Base-by-base conservation (phyloP, 2,888 invertebrate genomes). In the Hirtodrosophila confusa region DNA sequence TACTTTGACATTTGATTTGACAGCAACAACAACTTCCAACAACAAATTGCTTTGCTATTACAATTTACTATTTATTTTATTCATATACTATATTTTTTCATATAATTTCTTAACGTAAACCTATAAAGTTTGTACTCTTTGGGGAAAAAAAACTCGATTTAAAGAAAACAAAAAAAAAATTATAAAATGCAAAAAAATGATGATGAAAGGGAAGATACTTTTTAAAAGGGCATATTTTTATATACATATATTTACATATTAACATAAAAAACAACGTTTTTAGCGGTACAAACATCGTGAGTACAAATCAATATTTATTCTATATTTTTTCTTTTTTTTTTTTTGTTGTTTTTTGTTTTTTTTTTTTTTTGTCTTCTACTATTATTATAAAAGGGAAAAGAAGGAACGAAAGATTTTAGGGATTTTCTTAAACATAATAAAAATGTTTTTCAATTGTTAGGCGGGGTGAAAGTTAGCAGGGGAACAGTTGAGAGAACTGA, bases 271-370 rank as follows among this genome's bases (percentile, higher is more conserved):
- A 27, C 27, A 66, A 55, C 17, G 69, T 80, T 82, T 82, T 82
- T 77, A 82, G 77, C 68, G 85, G 82, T 85, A 82, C 85, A 85
- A 82, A 82, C 85, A 79, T 71, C 77, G 71, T 69, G 77, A 82
- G 82, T 82, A 82, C 82, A 82, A 82, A 82, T 82, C 76, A 74
- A 77, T 77, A 74, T 66, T 72, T 72, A 62, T 67, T 54, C 55
- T 45, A 45, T 57, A 43, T 51, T 63, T 68, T 69, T 61, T 50
- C 51, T 51, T 55, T 56, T 37, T 29, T 27, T 45, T 56, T 54
- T 39, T 49, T 53, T 44, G 29, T 62, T 60, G 50, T 62, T 75
- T 39, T 57, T 53, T 27, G 1, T 4, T 17, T 1, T 67, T n/a
- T n/a, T n/a, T 60, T 54, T 62, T 75, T 39, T 57, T 53, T 27